These are phyloP conservation scores for Pammene fasciana DNA, from an alignment of 2,888 invertebrate species.

Conservation along the genomic window DNA sequence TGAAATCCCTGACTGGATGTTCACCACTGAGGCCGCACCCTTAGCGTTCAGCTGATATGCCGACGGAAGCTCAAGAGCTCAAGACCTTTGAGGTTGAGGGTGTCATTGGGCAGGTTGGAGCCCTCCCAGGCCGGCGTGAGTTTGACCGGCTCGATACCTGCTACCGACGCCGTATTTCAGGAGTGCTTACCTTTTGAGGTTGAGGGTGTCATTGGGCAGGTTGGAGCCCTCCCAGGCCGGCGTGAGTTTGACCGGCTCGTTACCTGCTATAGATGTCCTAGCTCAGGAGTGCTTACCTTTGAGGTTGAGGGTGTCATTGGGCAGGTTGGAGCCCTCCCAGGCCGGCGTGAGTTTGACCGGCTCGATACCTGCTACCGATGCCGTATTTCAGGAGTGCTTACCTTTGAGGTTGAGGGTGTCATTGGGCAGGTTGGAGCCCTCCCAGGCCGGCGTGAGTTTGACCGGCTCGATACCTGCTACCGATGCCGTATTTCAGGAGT, in stretches of 20 bases:
- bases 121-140: slow-evolving; percentile 95
- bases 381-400: slow-evolving; percentile 50
- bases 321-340: slow-evolving; percentile 93
- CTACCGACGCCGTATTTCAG: too few relatives aligned
- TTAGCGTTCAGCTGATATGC: too few relatives aligned
- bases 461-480: slow-evolving; percentile 86
- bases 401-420: slow-evolving; percentile 93
- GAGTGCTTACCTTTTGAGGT: slow-evolving; percentile 86
- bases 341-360: slow-evolving; percentile 93
- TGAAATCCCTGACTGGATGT: too few relatives aligned
- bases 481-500: too few relatives aligned
- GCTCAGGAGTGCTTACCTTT: slow-evolving; percentile 76
- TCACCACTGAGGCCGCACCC: too few relatives aligned
- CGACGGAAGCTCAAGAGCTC: too few relatives aligned
- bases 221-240: slow-evolving; percentile 95
- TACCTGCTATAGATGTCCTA: slow-evolving; percentile 40
- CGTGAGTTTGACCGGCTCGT: slow-evolving; percentile 91
- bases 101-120: slow-evolving; percentile 91
- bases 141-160: slow-evolving; percentile 87
- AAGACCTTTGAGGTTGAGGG: slow-evolving; percentile 91
- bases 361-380: slow-evolving; percentile 69
- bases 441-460: slow-evolving; percentile 93
- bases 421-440: slow-evolving; percentile 91
- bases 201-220: slow-evolving; percentile 92
- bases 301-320: slow-evolving; percentile 93